Evolutionary conservation across 2,888 invertebrate genomes (phyloP).

Genomic region (Campaea margaritaria): DNA sequence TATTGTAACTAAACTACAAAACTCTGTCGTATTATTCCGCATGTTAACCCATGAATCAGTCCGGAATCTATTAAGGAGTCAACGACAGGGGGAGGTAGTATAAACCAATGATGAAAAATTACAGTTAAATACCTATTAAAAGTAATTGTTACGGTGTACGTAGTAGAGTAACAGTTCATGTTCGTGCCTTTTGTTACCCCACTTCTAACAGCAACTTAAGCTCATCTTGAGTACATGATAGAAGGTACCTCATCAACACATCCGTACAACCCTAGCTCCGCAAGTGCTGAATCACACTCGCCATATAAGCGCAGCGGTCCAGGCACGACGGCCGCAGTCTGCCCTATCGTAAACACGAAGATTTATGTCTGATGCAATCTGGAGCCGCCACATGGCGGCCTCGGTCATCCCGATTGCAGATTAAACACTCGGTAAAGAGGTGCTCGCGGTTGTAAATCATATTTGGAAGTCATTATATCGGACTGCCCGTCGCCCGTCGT

Average conservation of each 20-base stretch:
- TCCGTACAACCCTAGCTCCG: constrained; percentile 18
- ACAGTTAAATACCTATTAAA: no score
- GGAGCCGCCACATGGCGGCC: constrained; percentile 6
- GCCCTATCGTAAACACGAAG: constrained; percentile 42
- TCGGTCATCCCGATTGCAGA: constrained; percentile 10
- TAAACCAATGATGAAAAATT: no score
- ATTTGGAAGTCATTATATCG: constrained; percentile 4
- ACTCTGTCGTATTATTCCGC: no score
- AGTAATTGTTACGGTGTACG: no score
- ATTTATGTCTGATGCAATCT: constrained; percentile 40
- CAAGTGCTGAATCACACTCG: constrained; percentile 39
- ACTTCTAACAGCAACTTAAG: no score
- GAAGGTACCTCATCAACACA: not conserved
- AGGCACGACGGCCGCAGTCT: constrained; percentile 23
- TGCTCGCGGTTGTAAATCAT: not conserved
- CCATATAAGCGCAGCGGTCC: constrained; percentile 31
- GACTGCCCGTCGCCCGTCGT: not conserved
- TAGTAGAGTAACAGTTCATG: no score
- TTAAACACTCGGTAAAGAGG: not conserved
- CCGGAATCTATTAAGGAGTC: no score
- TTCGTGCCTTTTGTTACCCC: no score
- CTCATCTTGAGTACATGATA: no score
- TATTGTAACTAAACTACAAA: no score
- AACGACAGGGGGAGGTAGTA: no score
- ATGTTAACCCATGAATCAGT: no score